These are phyloP conservation scores for Otis tarda DNA, from an alignment of 2,113 vertebrate species.

Conservation along the genomic window DNA sequence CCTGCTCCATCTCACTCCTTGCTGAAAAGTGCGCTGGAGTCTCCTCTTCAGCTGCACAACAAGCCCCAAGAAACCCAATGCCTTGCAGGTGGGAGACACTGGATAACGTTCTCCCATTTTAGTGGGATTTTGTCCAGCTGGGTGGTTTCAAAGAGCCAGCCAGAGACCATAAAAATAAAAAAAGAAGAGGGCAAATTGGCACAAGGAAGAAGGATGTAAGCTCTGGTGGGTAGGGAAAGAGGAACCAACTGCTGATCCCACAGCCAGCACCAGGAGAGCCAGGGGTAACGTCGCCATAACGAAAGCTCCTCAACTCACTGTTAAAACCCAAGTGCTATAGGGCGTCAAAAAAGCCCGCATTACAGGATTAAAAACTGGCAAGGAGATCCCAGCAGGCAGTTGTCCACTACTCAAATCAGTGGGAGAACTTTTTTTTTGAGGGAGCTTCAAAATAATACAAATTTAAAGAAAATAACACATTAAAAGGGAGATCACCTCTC, in stretches of 20 bases:
- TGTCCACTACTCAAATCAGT: background rate
- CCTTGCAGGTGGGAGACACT: background rate
- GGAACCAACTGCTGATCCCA: background rate
- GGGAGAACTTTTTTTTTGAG: background rate
- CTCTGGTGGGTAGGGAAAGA: background rate
- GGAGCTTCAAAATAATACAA: background rate
- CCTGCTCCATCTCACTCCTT: background rate
- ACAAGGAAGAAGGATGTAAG: background rate
- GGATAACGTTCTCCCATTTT: background rate
- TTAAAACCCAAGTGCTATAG: background rate
- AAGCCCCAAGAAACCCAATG: background rate
- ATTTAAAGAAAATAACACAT: background rate
- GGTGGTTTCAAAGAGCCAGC: background rate
- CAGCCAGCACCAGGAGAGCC: background rate
- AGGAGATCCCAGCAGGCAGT: background rate
- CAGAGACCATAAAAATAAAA: background rate
- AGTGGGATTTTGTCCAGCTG: background rate
- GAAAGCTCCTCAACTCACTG: background rate
- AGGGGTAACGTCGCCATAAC: background rate
- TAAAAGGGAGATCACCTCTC: background rate
- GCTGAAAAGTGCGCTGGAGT: background rate
- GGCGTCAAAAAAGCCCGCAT: background rate
- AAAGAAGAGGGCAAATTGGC: background rate
- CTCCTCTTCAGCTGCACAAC: background rate
- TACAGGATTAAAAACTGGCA: background rate